Base-by-base conservation (phyloP, 2,888 invertebrate genomes). In the Sabatieria punctata region DNA sequence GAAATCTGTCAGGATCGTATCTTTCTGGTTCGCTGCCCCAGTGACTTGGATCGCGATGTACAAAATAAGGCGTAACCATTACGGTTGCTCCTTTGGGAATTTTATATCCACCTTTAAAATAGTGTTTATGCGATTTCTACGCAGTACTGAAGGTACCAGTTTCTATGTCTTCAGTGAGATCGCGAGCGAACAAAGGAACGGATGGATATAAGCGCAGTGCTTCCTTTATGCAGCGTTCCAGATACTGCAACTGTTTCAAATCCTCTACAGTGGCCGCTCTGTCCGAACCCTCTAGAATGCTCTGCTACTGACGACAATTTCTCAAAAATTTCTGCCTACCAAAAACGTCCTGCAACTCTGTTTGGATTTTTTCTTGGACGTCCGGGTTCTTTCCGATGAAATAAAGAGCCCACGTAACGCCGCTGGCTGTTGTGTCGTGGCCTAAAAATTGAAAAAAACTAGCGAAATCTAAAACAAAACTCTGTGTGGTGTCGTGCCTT, bases 351-450 rank as follows among this genome's bases (percentile, higher is more conserved):
- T 65, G 64, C 41, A 67, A 22, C 51, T 67, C 67, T 21, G 59
- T 52, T 24, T 65, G 64, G 0, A 68, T 54, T 45, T 63, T 65
- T 30, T 55, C 52, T 55, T 71, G 70, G 13, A 65, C 57, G 1
- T 66, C 61, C 1, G 61, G 64, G 51, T 69, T 51, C 22, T 64
- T 57, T 1, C 69, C 68, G 33, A 71, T 56, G 47, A 67, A 57
- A 56, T 66, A 66, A 2, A 65, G 43, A 3, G 65, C 61, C 68
- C 68, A 71, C 47, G 60, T 66, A 50, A 67, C 61, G 1, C 66
- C 66, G 30, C 66, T 63, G 1, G 69, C 64, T 4, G 70, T 71
- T 19, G 71, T 71, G 53, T 71, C 71, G 55, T 71, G 71, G n/a
- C 70, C 58, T 58, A 23, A 6, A 25, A n/a, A n/a, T n/a, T n/a